Percentiles rank a stretch among this genome's conserved stretches.
phyloP scores from a whole-genome alignment of 2,888 invertebrate species.

The Zaprionus bogoriensis region DNA sequence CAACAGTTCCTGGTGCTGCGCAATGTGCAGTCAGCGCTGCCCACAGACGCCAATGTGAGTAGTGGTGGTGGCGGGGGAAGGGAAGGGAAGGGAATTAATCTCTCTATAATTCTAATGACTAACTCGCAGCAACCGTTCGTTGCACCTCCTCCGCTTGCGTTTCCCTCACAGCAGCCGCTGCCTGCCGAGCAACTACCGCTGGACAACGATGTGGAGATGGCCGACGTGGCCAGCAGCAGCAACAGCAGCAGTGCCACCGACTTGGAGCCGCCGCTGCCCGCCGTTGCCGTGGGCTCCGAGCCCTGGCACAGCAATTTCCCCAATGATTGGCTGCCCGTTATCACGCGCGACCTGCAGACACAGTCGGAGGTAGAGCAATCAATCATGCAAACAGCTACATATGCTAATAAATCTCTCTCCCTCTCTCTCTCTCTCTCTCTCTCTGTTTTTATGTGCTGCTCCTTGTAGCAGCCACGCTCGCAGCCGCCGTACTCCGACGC shows the following conservation, averaged over 20 bases:
- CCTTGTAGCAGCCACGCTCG: constrained; percentile 58
- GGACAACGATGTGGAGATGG: constrained; percentile 84
- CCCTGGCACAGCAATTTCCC: constrained; percentile 87
- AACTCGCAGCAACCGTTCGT: constrained; percentile 43
- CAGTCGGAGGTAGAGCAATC: constrained; percentile 85
- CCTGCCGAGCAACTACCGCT: constrained; percentile 69
- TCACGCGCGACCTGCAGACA: constrained; percentile 89
- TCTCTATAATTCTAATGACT: too few species aligned
- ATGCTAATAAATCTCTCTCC: background rate
- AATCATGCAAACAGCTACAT: background rate
- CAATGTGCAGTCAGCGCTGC: constrained; percentile 28
- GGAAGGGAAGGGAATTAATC: too few species aligned
- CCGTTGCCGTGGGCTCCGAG: constrained; percentile 85
- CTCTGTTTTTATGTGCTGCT: too few species aligned
- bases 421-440: background rate
- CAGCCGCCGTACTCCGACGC: constrained; percentile 92
- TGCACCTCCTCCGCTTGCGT: constrained; percentile 37
- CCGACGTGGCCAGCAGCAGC: constrained; percentile 54
- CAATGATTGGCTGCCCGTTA: constrained; percentile 94
- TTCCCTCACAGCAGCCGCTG: constrained; percentile 35
- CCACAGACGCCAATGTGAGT: constrained; percentile 43
- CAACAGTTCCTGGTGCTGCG: constrained; percentile 77
- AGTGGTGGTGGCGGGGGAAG: too few species aligned
- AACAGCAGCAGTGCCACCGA: constrained; percentile 43
- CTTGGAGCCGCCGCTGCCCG: constrained; percentile 80